Evolutionary conservation across 2,113 vertebrate species (phyloP), one percentile per base, ranked within the genome.

Genomic region (Nerophis lumbriciformis): DNA sequence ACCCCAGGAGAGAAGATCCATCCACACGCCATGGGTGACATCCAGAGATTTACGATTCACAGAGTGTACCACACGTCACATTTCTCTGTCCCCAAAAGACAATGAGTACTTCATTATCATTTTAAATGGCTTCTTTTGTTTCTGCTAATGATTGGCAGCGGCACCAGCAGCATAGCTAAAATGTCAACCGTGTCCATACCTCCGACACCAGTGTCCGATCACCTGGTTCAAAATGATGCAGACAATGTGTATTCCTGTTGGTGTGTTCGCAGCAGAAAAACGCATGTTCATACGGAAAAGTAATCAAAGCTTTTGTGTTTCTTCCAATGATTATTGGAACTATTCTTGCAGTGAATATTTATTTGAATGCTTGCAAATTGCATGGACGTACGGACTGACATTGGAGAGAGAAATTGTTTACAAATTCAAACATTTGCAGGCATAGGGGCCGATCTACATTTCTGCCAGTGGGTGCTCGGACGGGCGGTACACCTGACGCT

Each of bases 71-170:
- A 63, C 75, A 63, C 64, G 64, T 77, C 80, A 79, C 81, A 86
- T 86, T 87, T 73, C 78, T 28, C 57, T 61, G 51, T 80, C 79
- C 73, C 83, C 84, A 71, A 81, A 76, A 87, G 80, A 87, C 86
- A 87, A 88, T 82, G 84, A 87, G 80, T 14, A 74, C 80, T 89
- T 89, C 78, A 86, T 90, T 85, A 90, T 88, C 81, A 89, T 84
- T 85, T 87, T 77, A 89, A 89, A 89, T 85, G 71, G 78, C 65
- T 77, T 67, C 72, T 87, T 88, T 87, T 89, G 75, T 86, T 83
- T 82, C 74, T 60, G 65, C 63, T 55, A 70, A 73, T 38, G 45
- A 79, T 74, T 49, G 63, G 74, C 76, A 56, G 67, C 66, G 51
- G 60, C 68, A 61, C 73, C 76, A n/a, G 61, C 35, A 16, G 14